Evolutionary conservation across 2,797 vertebrate genomes (phyloP).

Genomic region (Cynopterus sphinx): DNA sequence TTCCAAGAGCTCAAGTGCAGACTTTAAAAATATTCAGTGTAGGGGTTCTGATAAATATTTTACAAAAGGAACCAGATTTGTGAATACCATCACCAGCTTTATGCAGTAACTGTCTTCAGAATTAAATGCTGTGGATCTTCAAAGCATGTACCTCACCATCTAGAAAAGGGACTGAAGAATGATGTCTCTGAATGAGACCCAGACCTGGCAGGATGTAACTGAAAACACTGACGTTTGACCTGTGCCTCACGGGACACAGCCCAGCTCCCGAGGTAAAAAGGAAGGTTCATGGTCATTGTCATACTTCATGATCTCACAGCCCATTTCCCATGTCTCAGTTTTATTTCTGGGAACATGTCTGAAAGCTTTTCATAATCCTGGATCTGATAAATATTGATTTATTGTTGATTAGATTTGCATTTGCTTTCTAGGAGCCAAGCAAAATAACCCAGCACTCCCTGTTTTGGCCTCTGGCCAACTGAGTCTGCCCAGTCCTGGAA

Average conservation of each 20-base stretch:
- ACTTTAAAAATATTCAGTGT: background rate
- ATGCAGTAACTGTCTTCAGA: background rate
- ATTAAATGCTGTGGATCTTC: background rate
- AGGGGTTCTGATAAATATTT: background rate
- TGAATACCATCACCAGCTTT: background rate
- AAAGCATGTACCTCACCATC: background rate
- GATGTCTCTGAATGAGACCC: background rate
- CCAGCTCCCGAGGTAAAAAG: background rate
- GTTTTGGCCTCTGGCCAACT: background rate
- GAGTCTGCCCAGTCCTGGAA: background rate
- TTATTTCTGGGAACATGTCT: background rate
- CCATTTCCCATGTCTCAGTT: background rate
- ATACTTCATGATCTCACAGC: background rate
- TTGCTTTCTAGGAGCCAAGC: conserved; percentile 1
- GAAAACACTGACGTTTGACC: background rate
- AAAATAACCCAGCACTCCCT: background rate
- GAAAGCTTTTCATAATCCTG: background rate
- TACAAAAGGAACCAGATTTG: background rate
- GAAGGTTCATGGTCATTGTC: background rate
- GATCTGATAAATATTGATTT: background rate
- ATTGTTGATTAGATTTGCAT: background rate
- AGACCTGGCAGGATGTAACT: background rate
- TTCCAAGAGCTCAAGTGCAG: background rate
- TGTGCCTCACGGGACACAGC: background rate
- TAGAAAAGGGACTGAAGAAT: background rate